Evolutionary conservation across 2,113 vertebrate species (phyloP), one percentile per base, ranked within the genome.

Genomic region (Haemorhous mexicanus): DNA sequence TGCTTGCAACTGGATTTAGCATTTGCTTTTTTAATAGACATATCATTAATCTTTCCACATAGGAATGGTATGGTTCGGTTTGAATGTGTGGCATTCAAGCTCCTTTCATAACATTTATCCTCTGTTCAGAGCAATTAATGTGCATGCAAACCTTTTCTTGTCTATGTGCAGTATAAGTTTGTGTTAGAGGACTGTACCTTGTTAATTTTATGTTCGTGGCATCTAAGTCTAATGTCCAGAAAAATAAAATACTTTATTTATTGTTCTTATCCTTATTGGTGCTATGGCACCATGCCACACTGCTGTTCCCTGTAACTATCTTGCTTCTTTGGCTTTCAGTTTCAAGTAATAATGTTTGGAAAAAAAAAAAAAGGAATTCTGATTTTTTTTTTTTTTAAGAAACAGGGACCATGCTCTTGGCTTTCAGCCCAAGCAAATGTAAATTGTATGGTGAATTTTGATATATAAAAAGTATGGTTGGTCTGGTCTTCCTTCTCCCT

Each of bases 161-260:
- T 13, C 13, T 19, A 20, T 11, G 18, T 32, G 9, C 9, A 21
- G 28, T 22, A 9, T 19, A 12, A 0, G 1, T 46, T 28, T 59
- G 8, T 47, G 10, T 35, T 47, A 62, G 70, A 69, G 18, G 20
- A 59, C 18, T 6, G 1, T 35, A 44, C 33, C 18, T 76, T 44
- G 16, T 59, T 58, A 6, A 13, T 46, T 83, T 35, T 47, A 13
- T 24, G 24, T 33, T n/a, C 19, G 15, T 41, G 30, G 20, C 33
- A 64, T 35, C 10, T 30, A 63, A 64, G 13, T 64, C 21, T 61
- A n/a, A 79, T 68, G 56, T 89, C 26, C 21, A 91, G 53, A 68
- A 87, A 59, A 92, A 44, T 11, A 24, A 87, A 90, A 53, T 9
- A n/a, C 0, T 18, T 87, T 74, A 37, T n/a, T 78, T 64, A 19